A percentile compares a stretch with the other conserved stretches of the same genome.
Evolutionary conservation across 2,797 vertebrate genomes (phyloP).

Genomic region (Helostoma temminkii): DNA sequence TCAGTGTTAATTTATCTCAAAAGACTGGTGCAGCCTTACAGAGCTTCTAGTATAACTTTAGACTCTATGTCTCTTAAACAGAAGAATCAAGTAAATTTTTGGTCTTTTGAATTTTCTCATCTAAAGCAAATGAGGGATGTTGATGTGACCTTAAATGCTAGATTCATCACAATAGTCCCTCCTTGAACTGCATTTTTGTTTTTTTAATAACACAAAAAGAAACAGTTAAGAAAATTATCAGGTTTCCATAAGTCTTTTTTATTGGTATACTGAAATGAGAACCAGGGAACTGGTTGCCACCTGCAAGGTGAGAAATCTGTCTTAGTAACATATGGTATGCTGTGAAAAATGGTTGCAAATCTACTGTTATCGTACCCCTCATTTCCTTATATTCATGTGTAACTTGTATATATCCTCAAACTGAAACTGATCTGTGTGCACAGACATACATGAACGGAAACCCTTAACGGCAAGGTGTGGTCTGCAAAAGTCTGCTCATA

Average conservation of each 20-base stretch:
- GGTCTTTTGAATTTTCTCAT: no score
- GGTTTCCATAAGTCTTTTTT: slow-evolving; percentile 16
- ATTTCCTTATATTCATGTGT: neutral
- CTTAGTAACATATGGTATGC: neutral
- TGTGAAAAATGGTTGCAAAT: slow-evolving; percentile 1
- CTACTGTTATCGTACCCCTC: neutral
- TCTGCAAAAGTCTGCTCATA: neutral
- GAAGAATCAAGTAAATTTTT: no score
- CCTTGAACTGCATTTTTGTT: neutral
- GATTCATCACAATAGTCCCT: neutral
- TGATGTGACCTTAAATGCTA: neutral
- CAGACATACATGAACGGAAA: neutral
- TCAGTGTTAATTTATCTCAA: no score
- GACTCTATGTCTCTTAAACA: neutral
- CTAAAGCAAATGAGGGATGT: neutral
- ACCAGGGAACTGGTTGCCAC: neutral
- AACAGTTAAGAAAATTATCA: slow-evolving; percentile 2
- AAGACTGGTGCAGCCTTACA: no score
- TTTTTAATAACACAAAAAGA: slow-evolving; percentile 6
- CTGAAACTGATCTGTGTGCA: neutral
- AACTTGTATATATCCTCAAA: slow-evolving; percentile 9
- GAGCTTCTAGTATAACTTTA: neutral
- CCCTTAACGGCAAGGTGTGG: no score
- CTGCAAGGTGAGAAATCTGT: slow-evolving; percentile 11
- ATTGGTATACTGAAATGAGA: slow-evolving; percentile 6